A percentile compares a stretch with the other conserved stretches of the same genome.
Conservation (phyloP, 1,140 invertebrate genomes). For the Diachasma alloeum region DNA sequence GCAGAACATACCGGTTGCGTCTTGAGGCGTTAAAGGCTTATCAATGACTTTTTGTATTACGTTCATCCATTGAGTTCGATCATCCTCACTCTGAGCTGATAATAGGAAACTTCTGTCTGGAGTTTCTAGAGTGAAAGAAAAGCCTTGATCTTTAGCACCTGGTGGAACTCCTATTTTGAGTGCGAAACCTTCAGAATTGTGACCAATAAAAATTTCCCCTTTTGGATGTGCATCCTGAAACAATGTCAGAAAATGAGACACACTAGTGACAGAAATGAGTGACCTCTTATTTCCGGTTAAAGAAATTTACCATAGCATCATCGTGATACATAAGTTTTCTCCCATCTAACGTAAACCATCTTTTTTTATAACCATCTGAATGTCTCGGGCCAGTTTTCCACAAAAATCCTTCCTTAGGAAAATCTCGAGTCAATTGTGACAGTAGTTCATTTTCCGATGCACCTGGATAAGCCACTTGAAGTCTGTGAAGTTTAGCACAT, state of each 20-base stretch:
- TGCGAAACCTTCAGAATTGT: slow-evolving; percentile 78
- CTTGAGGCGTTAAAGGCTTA: slow-evolving; percentile 79
- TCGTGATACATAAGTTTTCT: slow-evolving; percentile 92
- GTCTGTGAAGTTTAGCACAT: slow-evolving; percentile 82
- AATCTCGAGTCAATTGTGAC: slow-evolving; percentile 79
- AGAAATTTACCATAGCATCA: slow-evolving; percentile 74
- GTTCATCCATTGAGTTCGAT: slow-evolving; percentile 82
- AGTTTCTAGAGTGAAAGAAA: slow-evolving; percentile 87
- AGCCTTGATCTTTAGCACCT: slow-evolving; percentile 78
- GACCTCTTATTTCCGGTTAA: no score
- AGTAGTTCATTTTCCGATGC: slow-evolving; percentile 79
- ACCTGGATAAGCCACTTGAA: slow-evolving; percentile 85
- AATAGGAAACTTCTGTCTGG: slow-evolving; percentile 83
- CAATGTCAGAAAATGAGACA: not conserved
- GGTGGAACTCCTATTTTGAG: slow-evolving; percentile 71
- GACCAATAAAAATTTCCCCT: slow-evolving; percentile 88
- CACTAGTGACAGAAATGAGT: no score
- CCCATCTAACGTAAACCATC: slow-evolving; percentile 90
- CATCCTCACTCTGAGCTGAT: slow-evolving; percentile 80
- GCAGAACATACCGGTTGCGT: slow-evolving; percentile 75
- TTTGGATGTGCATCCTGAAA: slow-evolving; percentile 83
- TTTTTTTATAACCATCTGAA: slow-evolving; percentile 81
- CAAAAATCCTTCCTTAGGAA: slow-evolving; percentile 86
- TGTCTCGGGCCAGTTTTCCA: slow-evolving; percentile 86
- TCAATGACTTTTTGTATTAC: slow-evolving; percentile 80